These are phyloP conservation scores for Steinernema khuongi DNA, from an alignment of 1,140 invertebrate species.

Conservation along the genomic window DNA sequence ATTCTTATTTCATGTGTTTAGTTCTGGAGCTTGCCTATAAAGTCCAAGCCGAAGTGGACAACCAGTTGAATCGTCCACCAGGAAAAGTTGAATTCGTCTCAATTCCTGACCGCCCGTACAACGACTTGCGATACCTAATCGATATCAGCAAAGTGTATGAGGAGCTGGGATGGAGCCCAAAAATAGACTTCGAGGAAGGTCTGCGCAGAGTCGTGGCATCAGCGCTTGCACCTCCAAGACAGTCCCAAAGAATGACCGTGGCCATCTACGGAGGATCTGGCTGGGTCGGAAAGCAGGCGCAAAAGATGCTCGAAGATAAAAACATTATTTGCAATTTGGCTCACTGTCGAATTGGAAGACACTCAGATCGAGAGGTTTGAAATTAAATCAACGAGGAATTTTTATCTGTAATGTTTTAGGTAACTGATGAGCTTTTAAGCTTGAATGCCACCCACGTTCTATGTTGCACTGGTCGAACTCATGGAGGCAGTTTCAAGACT, in stretches of 20 bases:
- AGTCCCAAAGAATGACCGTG: conserved; percentile 47
- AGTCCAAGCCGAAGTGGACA: conserved; percentile 43
- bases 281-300: conserved; percentile 54
- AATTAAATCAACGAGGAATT: neutral
- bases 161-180: conserved; percentile 57
- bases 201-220: conserved; percentile 47
- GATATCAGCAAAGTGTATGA: conserved; percentile 55
- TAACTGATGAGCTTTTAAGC: conserved; percentile 41
- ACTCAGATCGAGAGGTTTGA: conserved; percentile 47
- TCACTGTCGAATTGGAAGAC: conserved; percentile 29
- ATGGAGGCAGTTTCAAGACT: conserved; percentile 52
- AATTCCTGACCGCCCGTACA: conserved; percentile 58
- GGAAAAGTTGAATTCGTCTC: conserved; percentile 46
- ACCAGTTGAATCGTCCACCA: conserved; percentile 36
- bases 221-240: conserved; percentile 33
- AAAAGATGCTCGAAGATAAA: conserved; percentile 30
- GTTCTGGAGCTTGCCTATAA: conserved; percentile 47
- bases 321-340: conserved; percentile 25
- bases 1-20: conserved; percentile 37
- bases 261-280: conserved; percentile 56
- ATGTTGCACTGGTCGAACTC: conserved; percentile 55
- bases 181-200: conserved; percentile 58
- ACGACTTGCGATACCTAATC: conserved; percentile 59
- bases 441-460: conserved; percentile 51
- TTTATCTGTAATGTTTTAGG: conserved; percentile 32